A percentile compares a stretch with the other conserved stretches of the same genome.
phyloP scores from a whole-genome alignment of 2,797 vertebrate species.

The Sebastes alutus region DNA sequence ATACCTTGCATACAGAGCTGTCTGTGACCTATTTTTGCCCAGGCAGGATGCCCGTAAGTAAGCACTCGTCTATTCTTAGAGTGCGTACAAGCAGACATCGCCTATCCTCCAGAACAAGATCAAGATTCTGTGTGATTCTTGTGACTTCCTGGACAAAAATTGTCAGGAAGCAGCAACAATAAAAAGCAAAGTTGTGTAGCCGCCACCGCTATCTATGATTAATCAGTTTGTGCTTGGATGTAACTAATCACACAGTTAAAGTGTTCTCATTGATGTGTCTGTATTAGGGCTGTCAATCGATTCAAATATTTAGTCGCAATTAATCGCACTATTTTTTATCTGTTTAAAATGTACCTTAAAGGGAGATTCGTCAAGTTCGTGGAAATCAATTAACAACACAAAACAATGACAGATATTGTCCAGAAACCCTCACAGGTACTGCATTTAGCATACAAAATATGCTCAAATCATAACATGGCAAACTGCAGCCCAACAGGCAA shows the following conservation, averaged over 20 bases:
- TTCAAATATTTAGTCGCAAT: too few relatives aligned
- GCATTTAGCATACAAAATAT: too few relatives aligned
- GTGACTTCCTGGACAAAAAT: neutral
- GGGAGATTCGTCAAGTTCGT: too few relatives aligned
- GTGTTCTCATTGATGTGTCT: neutral
- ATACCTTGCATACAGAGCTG: conserved; percentile 11
- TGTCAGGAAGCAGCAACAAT: neutral
- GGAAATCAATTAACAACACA: too few relatives aligned
- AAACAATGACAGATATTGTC: too few relatives aligned
- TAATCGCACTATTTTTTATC: too few relatives aligned
- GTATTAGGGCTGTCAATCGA: neutral
- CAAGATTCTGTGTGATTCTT: neutral
- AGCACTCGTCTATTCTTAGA: conserved; percentile 8
- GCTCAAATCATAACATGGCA: too few relatives aligned
- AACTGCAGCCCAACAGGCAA: too few relatives aligned
- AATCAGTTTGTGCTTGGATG: neutral
- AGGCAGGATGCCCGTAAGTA: neutral
- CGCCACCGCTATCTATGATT: neutral
- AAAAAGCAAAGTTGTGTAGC: neutral
- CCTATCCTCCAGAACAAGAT: neutral
- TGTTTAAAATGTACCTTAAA: too few relatives aligned
- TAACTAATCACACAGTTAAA: neutral
- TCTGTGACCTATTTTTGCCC: conserved; percentile 6
- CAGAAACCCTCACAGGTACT: too few relatives aligned
- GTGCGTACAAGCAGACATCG: neutral